phyloP scores from a whole-genome alignment of 1,140 invertebrate genomes.

The Drosophila subobscura region DNA sequence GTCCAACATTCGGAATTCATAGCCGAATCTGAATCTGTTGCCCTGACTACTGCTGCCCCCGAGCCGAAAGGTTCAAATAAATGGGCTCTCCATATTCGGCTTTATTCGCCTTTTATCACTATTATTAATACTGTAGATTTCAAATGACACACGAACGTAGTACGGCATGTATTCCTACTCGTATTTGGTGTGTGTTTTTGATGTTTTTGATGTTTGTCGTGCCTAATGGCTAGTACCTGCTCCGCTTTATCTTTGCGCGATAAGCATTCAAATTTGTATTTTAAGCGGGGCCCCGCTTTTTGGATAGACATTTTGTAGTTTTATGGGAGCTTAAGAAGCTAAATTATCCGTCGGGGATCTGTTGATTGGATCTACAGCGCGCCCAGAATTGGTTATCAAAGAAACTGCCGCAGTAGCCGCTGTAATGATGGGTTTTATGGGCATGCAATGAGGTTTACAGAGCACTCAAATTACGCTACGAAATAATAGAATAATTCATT shows the following conservation, averaged over 20 bases:
- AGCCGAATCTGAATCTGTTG: constrained; percentile 19
- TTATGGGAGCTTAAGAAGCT: constrained; percentile 5
- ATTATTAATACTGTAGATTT: constrained; percentile 74
- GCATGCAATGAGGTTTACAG: too few species aligned
- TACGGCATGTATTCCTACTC: constrained; percentile 35
- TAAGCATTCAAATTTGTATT: constrained; percentile 69
- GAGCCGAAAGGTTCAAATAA: constrained; percentile 71
- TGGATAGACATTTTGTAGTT: constrained; percentile 18
- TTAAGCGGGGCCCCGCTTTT: constrained; percentile 9
- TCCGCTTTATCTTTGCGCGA: constrained; percentile 54
- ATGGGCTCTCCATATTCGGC: constrained; percentile 61
- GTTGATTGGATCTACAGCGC: too few species aligned
- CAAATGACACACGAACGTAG: constrained; percentile 56
- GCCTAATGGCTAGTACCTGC: constrained; percentile 72
- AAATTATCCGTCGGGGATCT: too few species aligned
- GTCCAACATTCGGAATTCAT: constrained; percentile 44
- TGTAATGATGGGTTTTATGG: too few species aligned
- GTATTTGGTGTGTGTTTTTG: not conserved
- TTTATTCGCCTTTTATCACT: constrained; percentile 67
- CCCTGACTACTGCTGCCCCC: constrained; percentile 6
- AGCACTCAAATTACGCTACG: too few species aligned
- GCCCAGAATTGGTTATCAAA: too few species aligned
- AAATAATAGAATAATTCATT: too few species aligned
- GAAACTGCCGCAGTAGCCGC: too few species aligned
- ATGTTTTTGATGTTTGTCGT: constrained; percentile 6